Percentiles rank a stretch among this genome's conserved stretches.
These are phyloP conservation scores for Semnornis frantzii DNA, from an alignment of 2,113 vertebrate species.

Conservation along the genomic window DNA sequence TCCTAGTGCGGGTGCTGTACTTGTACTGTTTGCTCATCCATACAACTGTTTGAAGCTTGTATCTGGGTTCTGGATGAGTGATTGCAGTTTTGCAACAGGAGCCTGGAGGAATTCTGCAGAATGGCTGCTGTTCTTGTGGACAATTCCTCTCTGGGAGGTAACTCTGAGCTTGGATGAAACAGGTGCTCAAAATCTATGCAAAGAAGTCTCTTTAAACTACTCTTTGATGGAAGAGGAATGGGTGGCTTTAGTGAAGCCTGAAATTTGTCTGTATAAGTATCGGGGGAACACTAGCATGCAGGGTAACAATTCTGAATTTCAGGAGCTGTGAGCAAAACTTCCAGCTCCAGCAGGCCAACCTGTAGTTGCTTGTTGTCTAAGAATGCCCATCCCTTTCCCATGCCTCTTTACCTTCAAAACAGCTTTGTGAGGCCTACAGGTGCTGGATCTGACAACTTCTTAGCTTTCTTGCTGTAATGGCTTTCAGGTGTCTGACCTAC, in stretches of 20 bases:
- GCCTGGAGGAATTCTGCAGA: not conserved
- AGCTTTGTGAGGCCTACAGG: not conserved
- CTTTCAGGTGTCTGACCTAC: not conserved
- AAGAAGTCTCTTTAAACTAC: not conserved
- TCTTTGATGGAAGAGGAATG: not conserved
- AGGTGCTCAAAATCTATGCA: not conserved
- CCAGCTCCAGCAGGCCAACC: not conserved
- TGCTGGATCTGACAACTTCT: not conserved
- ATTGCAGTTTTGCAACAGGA: not conserved
- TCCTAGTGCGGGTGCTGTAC: not conserved
- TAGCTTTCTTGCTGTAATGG: not conserved
- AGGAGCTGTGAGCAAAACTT: not conserved
- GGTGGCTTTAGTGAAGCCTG: not conserved
- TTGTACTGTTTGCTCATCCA: not conserved
- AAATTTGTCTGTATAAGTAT: fast-evolving
- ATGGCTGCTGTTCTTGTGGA: not conserved
- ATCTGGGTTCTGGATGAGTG: not conserved
- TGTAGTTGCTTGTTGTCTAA: fast-evolving
- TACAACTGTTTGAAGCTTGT: not conserved
- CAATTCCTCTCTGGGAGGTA: not conserved
- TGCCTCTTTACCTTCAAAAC: not conserved
- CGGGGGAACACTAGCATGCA: fast-evolving
- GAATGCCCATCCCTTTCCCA: not conserved
- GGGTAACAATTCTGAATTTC: not conserved
- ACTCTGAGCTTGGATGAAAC: not conserved